These are phyloP conservation scores for Hoplostethus atlanticus DNA, from an alignment of 2,797 vertebrate genomes.

Conservation along the genomic window DNA sequence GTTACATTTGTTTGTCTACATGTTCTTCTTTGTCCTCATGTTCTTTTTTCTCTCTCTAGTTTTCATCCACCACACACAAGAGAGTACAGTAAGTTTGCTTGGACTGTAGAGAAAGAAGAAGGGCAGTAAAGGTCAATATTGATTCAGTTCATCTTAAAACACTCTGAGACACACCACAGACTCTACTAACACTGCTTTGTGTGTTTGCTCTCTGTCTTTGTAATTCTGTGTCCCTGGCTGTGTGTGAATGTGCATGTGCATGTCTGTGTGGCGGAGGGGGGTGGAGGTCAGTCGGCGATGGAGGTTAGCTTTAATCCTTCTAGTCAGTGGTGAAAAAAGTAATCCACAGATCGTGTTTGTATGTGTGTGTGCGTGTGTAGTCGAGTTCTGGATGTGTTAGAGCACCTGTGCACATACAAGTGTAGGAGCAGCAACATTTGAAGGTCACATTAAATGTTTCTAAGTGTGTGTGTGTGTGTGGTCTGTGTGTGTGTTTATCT, in stretches of 20 bases:
- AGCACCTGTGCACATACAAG: too few species aligned
- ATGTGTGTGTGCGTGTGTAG: too few species aligned
- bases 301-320: too few species aligned
- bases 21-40: too few species aligned
- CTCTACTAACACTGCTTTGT: background rate
- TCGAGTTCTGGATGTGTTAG: too few species aligned
- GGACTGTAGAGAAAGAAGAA: background rate
- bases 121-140: constrained; percentile 9
- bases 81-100: background rate
- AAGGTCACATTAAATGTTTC: too few species aligned
- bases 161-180: background rate
- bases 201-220: background rate
- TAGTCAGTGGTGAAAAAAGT: too few species aligned
- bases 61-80: background rate
- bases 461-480: background rate
- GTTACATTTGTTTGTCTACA: too few species aligned
- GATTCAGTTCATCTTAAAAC: constrained; percentile 9
- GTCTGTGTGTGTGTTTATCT: background rate
- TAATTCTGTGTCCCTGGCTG: background rate
- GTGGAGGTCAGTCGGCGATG: too few species aligned
- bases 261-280: background rate
- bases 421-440: too few species aligned
- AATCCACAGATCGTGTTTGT: too few species aligned
- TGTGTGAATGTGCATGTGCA: background rate
- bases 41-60: background rate